Conservation (phyloP, 2,113 vertebrate species). For the Saguinus imperator region DNA sequence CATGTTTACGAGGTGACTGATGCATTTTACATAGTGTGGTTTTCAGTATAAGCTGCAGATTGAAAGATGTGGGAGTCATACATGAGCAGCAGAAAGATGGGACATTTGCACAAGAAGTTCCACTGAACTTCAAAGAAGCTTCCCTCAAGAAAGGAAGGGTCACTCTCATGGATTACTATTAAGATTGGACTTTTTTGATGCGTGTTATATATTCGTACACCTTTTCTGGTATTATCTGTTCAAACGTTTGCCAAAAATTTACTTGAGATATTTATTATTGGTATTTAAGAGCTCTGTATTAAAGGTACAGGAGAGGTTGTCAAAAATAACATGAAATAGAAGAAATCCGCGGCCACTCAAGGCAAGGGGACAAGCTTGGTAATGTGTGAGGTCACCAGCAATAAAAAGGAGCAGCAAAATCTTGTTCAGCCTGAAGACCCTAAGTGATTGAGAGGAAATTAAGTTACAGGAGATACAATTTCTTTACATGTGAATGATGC, state of each 20-base stretch:
- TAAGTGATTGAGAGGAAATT: not conserved
- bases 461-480: rapidly evolving
- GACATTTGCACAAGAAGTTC: not conserved
- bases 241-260: not conserved
- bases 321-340: not conserved
- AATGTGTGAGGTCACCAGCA: rapidly evolving
- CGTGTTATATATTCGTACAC: too few relatives aligned
- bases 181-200: not conserved
- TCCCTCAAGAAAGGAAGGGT: not conserved
- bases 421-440: not conserved
- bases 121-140: not conserved
- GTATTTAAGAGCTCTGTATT: rapidly evolving
- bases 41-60: too few relatives aligned
- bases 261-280: not conserved
- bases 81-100: not conserved
- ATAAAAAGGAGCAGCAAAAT: rapidly evolving
- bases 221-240: not conserved
- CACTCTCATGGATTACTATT: too few relatives aligned
- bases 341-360: rapidly evolving
- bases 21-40: not conserved
- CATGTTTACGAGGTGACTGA: not conserved
- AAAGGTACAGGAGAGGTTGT: not conserved
- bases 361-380: rapidly evolving
- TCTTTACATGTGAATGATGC: not conserved
- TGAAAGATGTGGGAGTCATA: not conserved